Base-by-base conservation (phyloP, 2,113 vertebrate genomes). In the Cheirogaleus medius region DNA sequence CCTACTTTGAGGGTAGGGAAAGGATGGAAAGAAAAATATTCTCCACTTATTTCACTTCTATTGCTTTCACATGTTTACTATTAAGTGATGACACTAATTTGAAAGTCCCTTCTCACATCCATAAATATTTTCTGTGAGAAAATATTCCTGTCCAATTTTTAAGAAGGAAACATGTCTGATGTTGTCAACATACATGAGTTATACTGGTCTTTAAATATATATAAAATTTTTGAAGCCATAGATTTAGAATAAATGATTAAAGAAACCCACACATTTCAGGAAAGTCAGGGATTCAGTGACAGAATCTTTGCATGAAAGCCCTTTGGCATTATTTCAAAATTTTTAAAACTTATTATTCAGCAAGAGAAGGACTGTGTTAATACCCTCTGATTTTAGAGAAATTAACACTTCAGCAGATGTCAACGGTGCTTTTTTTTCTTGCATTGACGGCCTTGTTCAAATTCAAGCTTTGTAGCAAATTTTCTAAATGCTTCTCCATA, bases 311-410 rank as follows among this genome's bases (percentile, higher is more conserved):
- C 49, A 52, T 78, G 64, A 64, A 97, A 90, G 58, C 2, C n/a
- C 15, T 87, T 92, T 85, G 80, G 64, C 44, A 37, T 94, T 90
- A 34, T 96, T 94, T 92, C 60, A 93, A 84, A 92, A 83, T 49
- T 11, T 64, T 90, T 37, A 60, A 87, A 80, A 84, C 21, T 73
- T 80, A 74, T 25, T 37, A 66, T 71, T 83, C 60, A 91, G 63
- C 42, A 97, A 94, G 66, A 88, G 54, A 81, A 94, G 82, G n/a
- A 83, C 71, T 93, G 52, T 71, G 39, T 88, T 94, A 89, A 86
- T 71, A 84, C 47, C 29, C 39, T 85, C 81, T 91, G 52, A n/a
- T 88, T 91, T 95, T 73, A 83, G 91, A 95, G 92, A 97, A 94
- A 91, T 86, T 76, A 92, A 87, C 47, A 85, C 77, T 96, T 91